Evolutionary conservation across 2,888 invertebrate species (phyloP), one percentile per base, ranked within the genome.

Genomic region (Galeruca laticollis): DNA sequence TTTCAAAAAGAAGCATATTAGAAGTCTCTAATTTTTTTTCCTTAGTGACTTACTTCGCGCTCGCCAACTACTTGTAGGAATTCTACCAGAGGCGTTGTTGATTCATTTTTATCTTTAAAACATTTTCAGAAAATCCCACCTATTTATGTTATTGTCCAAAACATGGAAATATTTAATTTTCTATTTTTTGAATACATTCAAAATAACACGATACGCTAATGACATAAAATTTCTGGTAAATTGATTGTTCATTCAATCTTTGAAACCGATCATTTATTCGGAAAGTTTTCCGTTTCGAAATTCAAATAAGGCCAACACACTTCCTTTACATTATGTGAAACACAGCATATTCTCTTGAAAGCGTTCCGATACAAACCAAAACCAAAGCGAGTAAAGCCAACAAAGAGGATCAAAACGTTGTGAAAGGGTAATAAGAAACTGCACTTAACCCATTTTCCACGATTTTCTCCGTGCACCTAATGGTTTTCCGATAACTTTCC

Each of bases 401-500:
- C 54, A 21, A 31, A 51, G 35, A 31, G 51, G 60, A 61, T 51
- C 59, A 40, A 63, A 70, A 70, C 54, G 52, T 67, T 62, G 63
- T 56, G 60, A 68, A 63, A 49, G 43, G 59, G 63, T 59, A 70
- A 63, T 70, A 63, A 67, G 70, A 70, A 63, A 67, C 63, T 70
- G 70, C 70, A 70, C 70, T 70, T 56, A 63, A 63, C 66, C 66
- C 59, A 60, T 66, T 66, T 66, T 65, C 59, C 47, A 15, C 54
- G 54, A 68, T 61, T 69, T 71, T 71, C 62, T 57, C 26, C 65
- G 57, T 73, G 65, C 67, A 70, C 68, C 68, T 70, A 73, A 73
- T 73, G 71, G 73, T 71, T 73, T 73, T 73, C 73, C 73, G 64
- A 73, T 73, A 73, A 68, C 40, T 64, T 66, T 60, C 51, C 49